A percentile compares a stretch with the other conserved stretches of the same genome.
Conservation (phyloP, 2,888 invertebrate genomes). For the Xestia xanthographa region DNA sequence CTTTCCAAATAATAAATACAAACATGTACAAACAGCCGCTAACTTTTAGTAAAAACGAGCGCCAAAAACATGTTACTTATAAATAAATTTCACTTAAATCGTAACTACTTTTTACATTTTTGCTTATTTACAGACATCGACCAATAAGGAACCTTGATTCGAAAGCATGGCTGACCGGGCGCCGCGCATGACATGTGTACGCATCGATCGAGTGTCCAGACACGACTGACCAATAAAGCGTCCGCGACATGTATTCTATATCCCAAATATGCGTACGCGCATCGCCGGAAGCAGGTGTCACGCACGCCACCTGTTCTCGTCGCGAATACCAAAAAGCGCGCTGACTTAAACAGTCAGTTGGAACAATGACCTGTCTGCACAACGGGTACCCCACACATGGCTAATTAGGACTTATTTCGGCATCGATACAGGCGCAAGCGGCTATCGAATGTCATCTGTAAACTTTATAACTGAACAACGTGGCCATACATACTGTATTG, state of each 20-base stretch:
- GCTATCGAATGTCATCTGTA: constrained; percentile 58
- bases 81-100: constrained; percentile 52
- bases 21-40: constrained; percentile 34
- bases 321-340: constrained; percentile 81
- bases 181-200: constrained; percentile 54
- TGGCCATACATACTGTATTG: constrained; percentile 51
- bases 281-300: constrained; percentile 84
- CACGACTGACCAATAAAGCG: constrained; percentile 70
- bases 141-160: constrained; percentile 58
- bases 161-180: constrained; percentile 52
- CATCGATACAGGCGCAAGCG: constrained; percentile 41
- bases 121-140: constrained; percentile 49
- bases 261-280: constrained; percentile 75
- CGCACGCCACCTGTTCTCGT: constrained; percentile 80
- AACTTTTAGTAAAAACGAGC: constrained; percentile 29
- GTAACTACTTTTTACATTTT: constrained; percentile 30
- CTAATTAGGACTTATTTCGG: constrained; percentile 67
- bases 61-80: constrained; percentile 34
- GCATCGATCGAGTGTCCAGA: constrained; percentile 56
- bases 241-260: constrained; percentile 67
- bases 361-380: constrained; percentile 82
- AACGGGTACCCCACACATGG: constrained; percentile 58
- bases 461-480: constrained; percentile 47
- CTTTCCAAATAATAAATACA: constrained; percentile 49
- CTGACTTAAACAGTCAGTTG: constrained; percentile 58